These are phyloP conservation scores for Odontomachus brunneus DNA, from an alignment of 1,140 invertebrate species.

Conservation along the genomic window DNA sequence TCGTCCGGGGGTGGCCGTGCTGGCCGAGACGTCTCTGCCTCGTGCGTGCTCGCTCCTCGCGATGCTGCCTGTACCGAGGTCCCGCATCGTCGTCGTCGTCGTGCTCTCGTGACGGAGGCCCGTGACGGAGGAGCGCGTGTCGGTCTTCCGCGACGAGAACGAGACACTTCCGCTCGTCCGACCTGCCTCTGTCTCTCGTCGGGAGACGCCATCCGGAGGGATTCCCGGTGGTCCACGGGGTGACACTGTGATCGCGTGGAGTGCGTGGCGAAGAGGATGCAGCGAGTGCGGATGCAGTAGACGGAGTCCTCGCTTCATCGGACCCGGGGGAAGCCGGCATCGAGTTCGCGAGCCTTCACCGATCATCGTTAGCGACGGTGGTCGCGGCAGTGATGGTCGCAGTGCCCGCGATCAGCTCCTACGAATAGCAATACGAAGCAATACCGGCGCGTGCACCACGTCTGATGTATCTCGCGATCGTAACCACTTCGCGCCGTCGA, in stretches of 20 bases:
- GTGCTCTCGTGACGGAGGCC: conserved; percentile 50
- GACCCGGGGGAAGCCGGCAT: not conserved
- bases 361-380: conserved; percentile 1
- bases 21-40: conserved; percentile 58
- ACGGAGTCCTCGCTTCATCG: not conserved
- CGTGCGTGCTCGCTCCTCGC: conserved; percentile 67
- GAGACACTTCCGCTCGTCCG: not conserved
- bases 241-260: conserved; percentile 14
- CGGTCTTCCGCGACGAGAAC: conserved; percentile 11
- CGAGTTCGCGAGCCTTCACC: not conserved
- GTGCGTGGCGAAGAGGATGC: not conserved
- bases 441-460: conserved; percentile 30
- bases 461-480: not conserved
- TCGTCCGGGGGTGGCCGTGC: conserved; percentile 74
- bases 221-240: not conserved
- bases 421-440: conserved; percentile 33
- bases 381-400: not conserved
- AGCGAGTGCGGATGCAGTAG: not conserved
- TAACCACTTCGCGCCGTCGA: too few relatives aligned
- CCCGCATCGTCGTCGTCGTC: not conserved
- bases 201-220: too few relatives aligned
- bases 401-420: not conserved
- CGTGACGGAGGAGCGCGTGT: conserved; percentile 20
- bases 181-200: not conserved
- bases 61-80: conserved; percentile 58